These are phyloP conservation scores for Astreopora myriophthalma DNA, from an alignment of 64 coral and sea anemone species.

Conservation along the genomic window DNA sequence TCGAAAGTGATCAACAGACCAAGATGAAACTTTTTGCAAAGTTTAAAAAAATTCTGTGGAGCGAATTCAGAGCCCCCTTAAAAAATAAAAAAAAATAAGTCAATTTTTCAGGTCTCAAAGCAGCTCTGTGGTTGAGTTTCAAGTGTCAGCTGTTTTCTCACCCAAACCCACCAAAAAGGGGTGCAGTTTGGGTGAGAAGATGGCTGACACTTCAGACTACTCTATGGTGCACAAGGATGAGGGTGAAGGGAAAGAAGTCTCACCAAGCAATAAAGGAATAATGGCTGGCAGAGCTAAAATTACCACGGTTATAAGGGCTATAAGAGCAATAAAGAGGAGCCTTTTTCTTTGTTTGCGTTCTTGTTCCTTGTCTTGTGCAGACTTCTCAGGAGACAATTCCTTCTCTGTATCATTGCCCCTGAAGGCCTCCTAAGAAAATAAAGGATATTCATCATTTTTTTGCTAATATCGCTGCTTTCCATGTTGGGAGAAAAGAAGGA, in stretches of 20 bases:
- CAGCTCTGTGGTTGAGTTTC: no score
- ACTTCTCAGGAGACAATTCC: slow-evolving; percentile 8
- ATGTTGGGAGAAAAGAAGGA: background rate
- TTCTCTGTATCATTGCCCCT: background rate
- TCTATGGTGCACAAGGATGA: no score
- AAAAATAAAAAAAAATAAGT: no score
- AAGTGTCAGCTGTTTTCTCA: no score
- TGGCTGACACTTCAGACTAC: no score
- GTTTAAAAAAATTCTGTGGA: no score
- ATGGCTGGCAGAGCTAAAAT: slow-evolving; percentile 8
- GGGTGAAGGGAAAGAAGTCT: background rate
- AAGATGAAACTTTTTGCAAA: no score
- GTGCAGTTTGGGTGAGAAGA: no score
- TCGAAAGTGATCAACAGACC: no score
- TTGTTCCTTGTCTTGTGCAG: background rate
- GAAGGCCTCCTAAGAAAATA: background rate
- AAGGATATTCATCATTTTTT: background rate
- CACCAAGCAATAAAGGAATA: slow-evolving; percentile 26
- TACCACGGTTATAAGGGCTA: background rate
- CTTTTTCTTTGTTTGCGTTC: background rate
- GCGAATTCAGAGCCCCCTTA: no score
- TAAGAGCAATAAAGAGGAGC: background rate
- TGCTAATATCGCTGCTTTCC: background rate
- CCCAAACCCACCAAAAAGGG: no score
- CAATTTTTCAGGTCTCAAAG: no score